Evolutionary conservation across 2,113 vertebrate genomes (phyloP), one percentile per base, ranked within the genome.

Genomic region (Carollia perspicillata): DNA sequence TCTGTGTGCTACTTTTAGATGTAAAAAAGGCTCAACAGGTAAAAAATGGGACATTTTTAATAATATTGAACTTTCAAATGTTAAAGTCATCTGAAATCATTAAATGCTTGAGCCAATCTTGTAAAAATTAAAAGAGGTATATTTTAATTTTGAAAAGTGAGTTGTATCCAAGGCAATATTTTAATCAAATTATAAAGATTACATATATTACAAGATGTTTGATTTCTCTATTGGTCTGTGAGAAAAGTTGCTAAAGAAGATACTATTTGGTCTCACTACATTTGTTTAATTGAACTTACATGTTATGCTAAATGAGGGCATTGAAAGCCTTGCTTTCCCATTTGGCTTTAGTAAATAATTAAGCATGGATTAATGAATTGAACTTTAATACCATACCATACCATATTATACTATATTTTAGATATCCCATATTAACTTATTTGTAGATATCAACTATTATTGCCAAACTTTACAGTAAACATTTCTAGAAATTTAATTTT

Each of bases 401-500:
- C 58, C n/a, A 53, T 68, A 66, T 9, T 20, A 69, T n/a, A 80
- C 20, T 14, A 94, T 28, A 95, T 88, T 93, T 28, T 94, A 75
- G 12, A 81, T 84, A 65, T 33, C 11, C 63, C 74, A 35, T 51
- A 35, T 83, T 47, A 69, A 85, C 7, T 42, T 90, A 42, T 90
- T 93, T 96, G 20, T 47, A 92, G 17, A 83, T 94, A 93, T 84
- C 26, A 58, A 79, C 72, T 69, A 30, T 55, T 85, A 49, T 96
- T 94, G 14, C 17, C 79, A 51, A 69, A 63, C n/a, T 35, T 12
- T 49, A 58, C 53, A 65, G 6, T 94, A 93, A 95, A 83, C 3
- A 81, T 40, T 84, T 95, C 35, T 69, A 87, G 1, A 95, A 81
- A 63, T 42, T 17, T 86, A 95, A 86, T 23, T 77, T 40, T 97